phyloP scores from a whole-genome alignment of 1,140 invertebrate species.

The Spodoptera litura region DNA sequence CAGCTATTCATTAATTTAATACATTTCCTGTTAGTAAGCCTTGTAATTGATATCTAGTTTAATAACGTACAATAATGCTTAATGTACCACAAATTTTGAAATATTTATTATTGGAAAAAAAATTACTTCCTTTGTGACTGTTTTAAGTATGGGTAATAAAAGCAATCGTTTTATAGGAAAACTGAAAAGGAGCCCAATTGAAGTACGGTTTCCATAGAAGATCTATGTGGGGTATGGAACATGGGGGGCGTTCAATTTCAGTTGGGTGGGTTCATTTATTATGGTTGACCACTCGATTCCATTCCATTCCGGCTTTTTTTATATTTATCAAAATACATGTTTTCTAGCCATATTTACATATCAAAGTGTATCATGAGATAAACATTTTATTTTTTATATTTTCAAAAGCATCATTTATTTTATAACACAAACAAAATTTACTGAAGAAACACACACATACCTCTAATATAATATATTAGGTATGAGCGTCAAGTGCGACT shows the following conservation, averaged over 20 bases:
- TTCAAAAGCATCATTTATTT: background rate
- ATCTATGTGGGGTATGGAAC: too few relatives aligned
- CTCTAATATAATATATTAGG: background rate
- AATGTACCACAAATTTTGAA: constrained; percentile 36
- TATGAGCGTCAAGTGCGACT: constrained; percentile 22
- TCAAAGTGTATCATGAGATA: too few relatives aligned
- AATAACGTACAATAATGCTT: constrained; percentile 33
- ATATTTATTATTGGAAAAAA: constrained; percentile 7
- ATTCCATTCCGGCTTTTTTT: too few relatives aligned
- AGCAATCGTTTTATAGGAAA: background rate
- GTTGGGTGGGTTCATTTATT: too few relatives aligned
- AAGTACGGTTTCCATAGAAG: too few relatives aligned
- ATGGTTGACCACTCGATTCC: too few relatives aligned
- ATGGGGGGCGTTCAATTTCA: too few relatives aligned
- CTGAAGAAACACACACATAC: background rate
- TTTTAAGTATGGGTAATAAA: background rate
- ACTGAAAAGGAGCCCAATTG: too few relatives aligned
- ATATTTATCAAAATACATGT: too few relatives aligned
- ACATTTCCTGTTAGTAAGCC: constrained; percentile 61
- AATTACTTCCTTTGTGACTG: constrained; percentile 1
- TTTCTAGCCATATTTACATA: too few relatives aligned
- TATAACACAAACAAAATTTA: constrained; percentile 3
- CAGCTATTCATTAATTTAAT: constrained; percentile 62
- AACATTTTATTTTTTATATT: background rate
- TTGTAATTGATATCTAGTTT: constrained; percentile 54